A percentile compares a stretch with the other conserved stretches of the same genome.
Conservation (phyloP, 2,113 vertebrate species). For the Helogale parvula region DNA sequence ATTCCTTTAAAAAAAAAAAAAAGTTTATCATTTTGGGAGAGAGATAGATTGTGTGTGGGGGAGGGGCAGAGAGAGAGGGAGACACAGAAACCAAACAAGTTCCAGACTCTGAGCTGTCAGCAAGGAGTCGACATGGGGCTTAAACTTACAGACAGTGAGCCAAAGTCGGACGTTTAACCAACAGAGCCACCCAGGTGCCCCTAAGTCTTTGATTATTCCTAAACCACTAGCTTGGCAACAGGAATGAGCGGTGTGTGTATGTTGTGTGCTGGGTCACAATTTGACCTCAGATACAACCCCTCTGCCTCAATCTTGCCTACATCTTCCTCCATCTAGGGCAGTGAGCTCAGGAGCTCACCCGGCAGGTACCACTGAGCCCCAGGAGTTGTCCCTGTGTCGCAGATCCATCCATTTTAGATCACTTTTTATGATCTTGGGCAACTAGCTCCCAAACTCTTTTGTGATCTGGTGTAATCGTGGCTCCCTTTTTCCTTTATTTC, state of each 20-base stretch:
- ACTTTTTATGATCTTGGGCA: neutral
- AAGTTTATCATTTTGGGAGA: no score
- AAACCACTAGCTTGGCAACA: neutral
- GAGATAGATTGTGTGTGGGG: no score
- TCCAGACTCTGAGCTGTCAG: no score
- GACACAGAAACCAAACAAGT: no score
- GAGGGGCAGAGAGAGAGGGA: no score
- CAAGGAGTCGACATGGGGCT: no score
- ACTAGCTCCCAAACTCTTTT: neutral
- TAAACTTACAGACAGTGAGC: no score
- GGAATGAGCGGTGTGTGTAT: neutral
- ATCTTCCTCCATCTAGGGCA: neutral
- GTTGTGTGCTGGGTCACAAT: neutral
- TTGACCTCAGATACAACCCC: neutral
- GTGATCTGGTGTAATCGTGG: neutral
- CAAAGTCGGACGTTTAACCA: no score
- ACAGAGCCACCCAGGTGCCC: no score
- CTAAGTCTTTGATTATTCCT: neutral
- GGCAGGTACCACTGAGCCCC: neutral
- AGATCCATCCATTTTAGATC: neutral
- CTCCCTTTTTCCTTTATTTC: neutral
- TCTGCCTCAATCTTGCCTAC: neutral
- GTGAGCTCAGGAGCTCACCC: neutral
- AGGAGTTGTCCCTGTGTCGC: neutral
- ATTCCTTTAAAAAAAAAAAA: no score